These are phyloP conservation scores for Diplosoma virens DNA, from an alignment of 23 tunicate species.

Conservation along the genomic window DNA sequence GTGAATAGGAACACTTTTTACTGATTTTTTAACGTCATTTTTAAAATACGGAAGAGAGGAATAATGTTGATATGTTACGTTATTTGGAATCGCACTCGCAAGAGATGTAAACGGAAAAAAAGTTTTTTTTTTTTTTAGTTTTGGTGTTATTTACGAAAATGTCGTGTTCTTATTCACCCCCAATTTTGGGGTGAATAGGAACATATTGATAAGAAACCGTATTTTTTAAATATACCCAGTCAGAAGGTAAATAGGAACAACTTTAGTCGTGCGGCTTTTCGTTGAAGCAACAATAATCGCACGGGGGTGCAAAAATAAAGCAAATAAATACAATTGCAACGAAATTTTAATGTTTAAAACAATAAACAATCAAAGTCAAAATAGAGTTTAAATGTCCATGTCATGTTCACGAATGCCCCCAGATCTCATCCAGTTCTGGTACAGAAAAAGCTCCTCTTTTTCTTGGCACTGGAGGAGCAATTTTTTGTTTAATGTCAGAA, in stretches of 20 bases:
- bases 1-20: slow-evolving; percentile 8
- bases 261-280: not conserved
- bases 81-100: not conserved
- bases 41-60: not conserved
- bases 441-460: not conserved
- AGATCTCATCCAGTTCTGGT: not conserved
- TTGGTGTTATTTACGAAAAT: not conserved
- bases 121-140: not conserved
- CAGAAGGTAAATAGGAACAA: not conserved
- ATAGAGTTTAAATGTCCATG: too few species aligned
- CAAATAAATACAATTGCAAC: too few species aligned
- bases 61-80: not conserved
- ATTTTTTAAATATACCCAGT: not conserved
- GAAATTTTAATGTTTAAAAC: too few species aligned
- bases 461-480: not conserved
- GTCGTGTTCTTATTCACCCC: not conserved
- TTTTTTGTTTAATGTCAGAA: not conserved
- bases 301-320: not conserved
- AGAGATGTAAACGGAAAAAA: not conserved
- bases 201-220: not conserved
- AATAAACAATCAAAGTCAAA: too few species aligned
- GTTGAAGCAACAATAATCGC: too few species aligned
- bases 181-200: not conserved
- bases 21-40: not conserved
- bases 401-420: not conserved